Conservation (phyloP, 2,797 vertebrate species). For the Channallabes apus region DNA sequence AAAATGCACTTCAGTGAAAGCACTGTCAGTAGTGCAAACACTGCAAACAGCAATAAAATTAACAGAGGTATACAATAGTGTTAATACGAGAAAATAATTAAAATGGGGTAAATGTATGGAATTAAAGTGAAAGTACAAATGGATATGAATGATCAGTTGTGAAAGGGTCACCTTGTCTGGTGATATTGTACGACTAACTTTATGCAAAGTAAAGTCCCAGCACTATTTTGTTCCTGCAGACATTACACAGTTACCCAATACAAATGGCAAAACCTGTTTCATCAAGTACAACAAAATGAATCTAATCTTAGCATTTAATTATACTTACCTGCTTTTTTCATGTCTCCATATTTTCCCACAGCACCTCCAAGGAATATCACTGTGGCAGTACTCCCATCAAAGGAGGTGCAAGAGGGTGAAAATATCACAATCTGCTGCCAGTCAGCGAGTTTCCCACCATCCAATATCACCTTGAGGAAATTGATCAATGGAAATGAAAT, state of each 20-base stretch:
- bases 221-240: no score
- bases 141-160: no score
- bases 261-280: neutral
- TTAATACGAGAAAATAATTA: no score
- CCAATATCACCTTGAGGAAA: slow-evolving; percentile 71
- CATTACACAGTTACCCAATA: neutral
- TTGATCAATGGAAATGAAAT: slow-evolving; percentile 63
- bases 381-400: slow-evolving; percentile 66
- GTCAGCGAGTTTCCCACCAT: slow-evolving; percentile 66
- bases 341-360: slow-evolving; percentile 49
- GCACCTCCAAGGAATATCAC: slow-evolving; percentile 72
- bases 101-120: no score
- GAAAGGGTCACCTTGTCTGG: no score
- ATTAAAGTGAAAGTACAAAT: no score
- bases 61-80: no score
- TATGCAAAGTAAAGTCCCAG: no score
- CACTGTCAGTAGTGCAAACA: no score
- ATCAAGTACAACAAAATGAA: neutral
- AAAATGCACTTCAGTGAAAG: no score
- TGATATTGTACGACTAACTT: no score
- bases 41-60: no score
- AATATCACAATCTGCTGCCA: slow-evolving; percentile 71
- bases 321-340: slow-evolving; percentile 3
- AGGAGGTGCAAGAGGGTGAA: slow-evolving; percentile 71
- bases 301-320: neutral